Conservation (phyloP, 2,113 vertebrate genomes). For the Conger conger region DNA sequence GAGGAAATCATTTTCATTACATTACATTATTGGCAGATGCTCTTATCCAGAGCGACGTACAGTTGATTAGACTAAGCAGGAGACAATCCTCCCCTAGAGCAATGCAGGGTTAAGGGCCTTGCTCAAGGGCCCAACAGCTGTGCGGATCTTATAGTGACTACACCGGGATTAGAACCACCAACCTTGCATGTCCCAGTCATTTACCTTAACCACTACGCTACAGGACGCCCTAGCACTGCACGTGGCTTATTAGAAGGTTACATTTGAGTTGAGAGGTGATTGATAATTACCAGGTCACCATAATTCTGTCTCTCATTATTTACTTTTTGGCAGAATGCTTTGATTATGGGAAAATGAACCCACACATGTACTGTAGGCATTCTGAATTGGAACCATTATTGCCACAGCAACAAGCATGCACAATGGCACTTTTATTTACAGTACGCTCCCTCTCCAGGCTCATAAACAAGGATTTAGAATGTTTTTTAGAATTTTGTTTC, state of each 20-base stretch:
- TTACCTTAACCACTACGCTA: too few species aligned
- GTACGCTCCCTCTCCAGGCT: conserved; percentile 17
- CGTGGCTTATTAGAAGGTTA: not conserved
- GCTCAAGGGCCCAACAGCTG: too few species aligned
- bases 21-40: too few species aligned
- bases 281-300: not conserved
- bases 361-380: not conserved
- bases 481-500: conserved; percentile 18
- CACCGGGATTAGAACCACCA: too few species aligned
- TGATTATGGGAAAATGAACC: not conserved
- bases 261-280: not conserved
- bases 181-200: too few species aligned
- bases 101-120: too few species aligned
- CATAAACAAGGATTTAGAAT: conserved; percentile 46
- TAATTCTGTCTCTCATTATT: not conserved
- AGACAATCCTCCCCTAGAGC: too few species aligned
- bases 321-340: not conserved
- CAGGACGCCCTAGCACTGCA: not conserved
- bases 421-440: conserved; percentile 14
- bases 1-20: too few species aligned
- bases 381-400: conserved; percentile 1
- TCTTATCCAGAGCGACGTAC: too few species aligned
- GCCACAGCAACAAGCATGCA: conserved; percentile 12
- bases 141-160: too few species aligned
- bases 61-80: too few species aligned